A percentile compares a stretch with the other conserved stretches of the same genome.
Conservation (phyloP, 30 jellyfish, hydroid and myxozoan species). For the Kudoa iwatai region DNA sequence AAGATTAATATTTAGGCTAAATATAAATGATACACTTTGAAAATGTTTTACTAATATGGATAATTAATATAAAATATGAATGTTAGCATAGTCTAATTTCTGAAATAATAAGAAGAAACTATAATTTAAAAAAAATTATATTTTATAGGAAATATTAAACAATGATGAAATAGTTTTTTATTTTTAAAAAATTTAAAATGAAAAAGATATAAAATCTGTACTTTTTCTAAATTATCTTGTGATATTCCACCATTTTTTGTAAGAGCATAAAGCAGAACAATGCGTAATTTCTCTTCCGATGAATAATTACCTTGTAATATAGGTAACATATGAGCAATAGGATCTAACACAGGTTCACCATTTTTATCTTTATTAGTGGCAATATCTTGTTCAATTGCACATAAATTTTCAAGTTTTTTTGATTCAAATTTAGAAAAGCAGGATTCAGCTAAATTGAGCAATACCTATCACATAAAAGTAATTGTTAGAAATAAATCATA, state of each 20-base stretch:
- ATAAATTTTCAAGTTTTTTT: slow-evolving; percentile 24
- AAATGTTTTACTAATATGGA: no score
- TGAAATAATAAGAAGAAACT: no score
- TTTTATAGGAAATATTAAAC: no score
- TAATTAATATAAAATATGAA: no score
- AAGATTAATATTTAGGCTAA: no score
- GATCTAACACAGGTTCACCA: slow-evolving; percentile 56
- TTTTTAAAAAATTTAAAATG: no score
- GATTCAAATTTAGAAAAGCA: slow-evolving; percentile 8
- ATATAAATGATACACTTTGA: no score
- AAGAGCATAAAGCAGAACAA: slow-evolving; percentile 23
- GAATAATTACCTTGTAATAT: slow-evolving; percentile 21
- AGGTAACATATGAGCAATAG: slow-evolving; percentile 37
- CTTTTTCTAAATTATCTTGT: background rate
- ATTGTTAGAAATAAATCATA: background rate
- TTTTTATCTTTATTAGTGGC: slow-evolving; percentile 66
- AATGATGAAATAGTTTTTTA: no score
- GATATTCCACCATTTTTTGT: slow-evolving; percentile 2
- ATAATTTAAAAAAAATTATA: no score
- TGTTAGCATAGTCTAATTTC: no score
- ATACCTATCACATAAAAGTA: slow-evolving; percentile 1
- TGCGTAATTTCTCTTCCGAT: slow-evolving; percentile 30
- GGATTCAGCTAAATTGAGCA: background rate
- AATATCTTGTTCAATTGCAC: slow-evolving; percentile 66
- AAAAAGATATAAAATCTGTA: no score